Conservation (phyloP, 2,888 invertebrate genomes). For the Xylophagus ater region DNA sequence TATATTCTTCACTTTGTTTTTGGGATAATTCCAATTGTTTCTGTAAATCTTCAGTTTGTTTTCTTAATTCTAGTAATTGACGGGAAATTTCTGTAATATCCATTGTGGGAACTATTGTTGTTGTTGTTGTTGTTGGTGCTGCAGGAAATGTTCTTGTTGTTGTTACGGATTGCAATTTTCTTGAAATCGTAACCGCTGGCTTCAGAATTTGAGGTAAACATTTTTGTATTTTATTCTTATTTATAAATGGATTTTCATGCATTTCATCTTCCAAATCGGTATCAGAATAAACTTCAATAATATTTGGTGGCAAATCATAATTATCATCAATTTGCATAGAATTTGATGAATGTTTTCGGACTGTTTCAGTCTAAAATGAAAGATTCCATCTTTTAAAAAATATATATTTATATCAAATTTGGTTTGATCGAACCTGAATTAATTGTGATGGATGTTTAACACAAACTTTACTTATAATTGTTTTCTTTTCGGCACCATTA, state of each 20-base stretch:
- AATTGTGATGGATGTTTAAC: not conserved
- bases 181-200: not conserved
- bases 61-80: conserved; percentile 31
- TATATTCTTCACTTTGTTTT: conserved; percentile 33
- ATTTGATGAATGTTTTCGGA: conserved; percentile 1
- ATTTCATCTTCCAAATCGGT: conserved; percentile 16
- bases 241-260: conserved; percentile 11
- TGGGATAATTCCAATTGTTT: conserved; percentile 30
- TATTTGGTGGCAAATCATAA: conserved; percentile 21
- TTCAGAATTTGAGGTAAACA: not conserved
- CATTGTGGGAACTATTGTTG: conserved; percentile 26
- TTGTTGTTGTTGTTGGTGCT: not conserved
- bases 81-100: conserved; percentile 33
- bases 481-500: not conserved
- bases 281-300: conserved; percentile 19
- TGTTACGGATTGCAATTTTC: not conserved
- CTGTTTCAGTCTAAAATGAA: too few species aligned
- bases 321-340: conserved; percentile 12
- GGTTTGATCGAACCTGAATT: not conserved
- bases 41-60: conserved; percentile 31
- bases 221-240: not conserved
- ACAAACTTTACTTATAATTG: not conserved
- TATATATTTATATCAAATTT: too few species aligned
- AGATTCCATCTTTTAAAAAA: too few species aligned
- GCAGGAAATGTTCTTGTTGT: not conserved